A percentile compares a stretch with the other conserved stretches of the same genome.
phyloP scores from a whole-genome alignment of 2,888 invertebrate genomes.

The Polia nebulosa region DNA sequence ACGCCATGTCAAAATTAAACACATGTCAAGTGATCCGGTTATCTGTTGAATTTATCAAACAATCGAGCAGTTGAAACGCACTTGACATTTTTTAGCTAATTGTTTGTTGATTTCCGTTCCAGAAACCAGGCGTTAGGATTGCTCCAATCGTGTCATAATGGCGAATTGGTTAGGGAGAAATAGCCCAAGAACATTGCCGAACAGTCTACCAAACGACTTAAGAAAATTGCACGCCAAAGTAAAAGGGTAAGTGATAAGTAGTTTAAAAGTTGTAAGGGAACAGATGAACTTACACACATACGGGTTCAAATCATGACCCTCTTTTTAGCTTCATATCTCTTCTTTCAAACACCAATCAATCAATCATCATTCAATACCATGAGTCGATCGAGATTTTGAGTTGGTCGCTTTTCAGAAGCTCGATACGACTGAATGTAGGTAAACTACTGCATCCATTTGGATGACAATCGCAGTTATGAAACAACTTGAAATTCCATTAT shows the following conservation, averaged over 20 bases:
- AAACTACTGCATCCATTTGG: no score
- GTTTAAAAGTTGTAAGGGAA: no score
- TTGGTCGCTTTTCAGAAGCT: no score
- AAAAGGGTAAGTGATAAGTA: background rate
- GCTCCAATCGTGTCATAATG: background rate
- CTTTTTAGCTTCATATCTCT: no score
- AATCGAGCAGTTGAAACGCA: background rate
- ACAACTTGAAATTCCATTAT: no score
- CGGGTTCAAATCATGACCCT: no score
- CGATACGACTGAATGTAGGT: no score
- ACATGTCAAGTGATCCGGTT: constrained; percentile 2
- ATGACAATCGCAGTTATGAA: no score
- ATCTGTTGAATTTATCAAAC: background rate
- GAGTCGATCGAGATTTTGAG: no score
- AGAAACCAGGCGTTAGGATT: constrained; percentile 16
- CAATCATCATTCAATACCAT: no score
- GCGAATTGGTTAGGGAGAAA: background rate
- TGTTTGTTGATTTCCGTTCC: constrained; percentile 28
- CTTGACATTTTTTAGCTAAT: constrained; percentile 10
- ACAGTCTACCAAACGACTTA: background rate
- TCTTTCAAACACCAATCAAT: no score
- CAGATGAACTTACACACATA: no score
- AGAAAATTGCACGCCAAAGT: constrained; percentile 1
- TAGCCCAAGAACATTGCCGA: background rate
- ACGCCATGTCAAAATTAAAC: constrained; percentile 3